phyloP scores from a whole-genome alignment of 2,113 vertebrate species.

The Xiphorhynchus elegans region DNA sequence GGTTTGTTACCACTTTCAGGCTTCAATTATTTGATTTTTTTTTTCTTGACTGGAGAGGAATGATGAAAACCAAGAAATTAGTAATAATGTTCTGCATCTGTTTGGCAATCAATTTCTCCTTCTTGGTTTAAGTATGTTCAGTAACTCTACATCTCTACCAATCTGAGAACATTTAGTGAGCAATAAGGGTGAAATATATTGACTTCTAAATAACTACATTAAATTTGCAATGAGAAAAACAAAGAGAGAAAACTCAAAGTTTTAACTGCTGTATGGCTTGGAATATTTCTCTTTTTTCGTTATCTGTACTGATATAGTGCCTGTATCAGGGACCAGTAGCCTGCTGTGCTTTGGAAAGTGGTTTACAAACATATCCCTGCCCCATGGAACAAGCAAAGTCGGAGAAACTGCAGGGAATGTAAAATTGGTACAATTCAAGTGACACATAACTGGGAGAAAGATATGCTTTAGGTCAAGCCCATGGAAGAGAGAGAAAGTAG shows the following conservation, averaged over 20 bases:
- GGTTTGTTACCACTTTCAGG: slow-evolving; percentile 21
- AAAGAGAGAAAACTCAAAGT: background rate
- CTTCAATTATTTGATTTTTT: background rate
- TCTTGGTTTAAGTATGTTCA: background rate
- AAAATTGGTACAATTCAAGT: background rate
- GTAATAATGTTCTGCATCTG: slow-evolving; percentile 50
- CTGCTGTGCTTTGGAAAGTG: background rate
- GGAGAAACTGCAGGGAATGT: background rate
- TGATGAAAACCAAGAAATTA: slow-evolving; percentile 36
- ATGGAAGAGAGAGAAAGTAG: background rate
- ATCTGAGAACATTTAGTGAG: background rate
- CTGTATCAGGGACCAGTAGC: slow-evolving; percentile 4
- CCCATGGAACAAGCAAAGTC: background rate
- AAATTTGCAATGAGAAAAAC: slow-evolving; percentile 2
- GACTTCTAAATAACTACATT: slow-evolving; percentile 16
- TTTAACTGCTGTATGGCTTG: slow-evolving; percentile 22
- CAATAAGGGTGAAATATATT: slow-evolving; percentile 16
- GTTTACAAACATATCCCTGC: background rate
- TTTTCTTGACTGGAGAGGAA: slow-evolving; percentile 21
- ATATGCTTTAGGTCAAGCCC: background rate
- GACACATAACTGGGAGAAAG: background rate
- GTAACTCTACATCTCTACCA: background rate
- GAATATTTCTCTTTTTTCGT: background rate
- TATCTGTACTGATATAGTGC: slow-evolving; percentile 8
- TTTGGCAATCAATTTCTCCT: slow-evolving; percentile 30